These are phyloP conservation scores for Buceros bicornis DNA, from an alignment of 2,797 vertebrate species.

Conservation along the genomic window DNA sequence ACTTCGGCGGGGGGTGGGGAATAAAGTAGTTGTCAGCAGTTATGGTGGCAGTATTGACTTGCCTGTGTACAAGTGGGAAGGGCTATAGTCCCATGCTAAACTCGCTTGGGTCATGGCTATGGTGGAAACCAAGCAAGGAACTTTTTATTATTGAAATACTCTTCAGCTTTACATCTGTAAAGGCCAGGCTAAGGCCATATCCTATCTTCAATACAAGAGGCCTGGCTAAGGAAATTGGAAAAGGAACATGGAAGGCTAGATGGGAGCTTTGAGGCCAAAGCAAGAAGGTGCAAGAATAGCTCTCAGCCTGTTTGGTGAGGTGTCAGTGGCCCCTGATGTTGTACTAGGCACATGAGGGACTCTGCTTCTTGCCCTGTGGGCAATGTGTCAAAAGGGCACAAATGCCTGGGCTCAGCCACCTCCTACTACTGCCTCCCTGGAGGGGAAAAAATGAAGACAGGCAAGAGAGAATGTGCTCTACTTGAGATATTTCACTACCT, in stretches of 20 bases:
- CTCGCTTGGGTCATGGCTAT: background rate
- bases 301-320: background rate
- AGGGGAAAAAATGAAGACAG: background rate
- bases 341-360: background rate
- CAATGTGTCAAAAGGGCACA: background rate
- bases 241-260: background rate
- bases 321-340: background rate
- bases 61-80: background rate
- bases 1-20: background rate
- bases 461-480: background rate
- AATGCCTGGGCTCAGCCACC: background rate
- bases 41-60: background rate
- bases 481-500: background rate
- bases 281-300: background rate
- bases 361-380: too few relatives aligned
- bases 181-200: background rate
- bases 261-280: background rate
- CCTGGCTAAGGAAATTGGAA: background rate
- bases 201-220: background rate
- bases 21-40: background rate
- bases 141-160: background rate
- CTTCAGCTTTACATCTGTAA: background rate
- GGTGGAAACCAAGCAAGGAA: background rate
- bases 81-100: background rate
- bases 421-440: background rate